These are phyloP conservation scores for Equus quagga DNA, from an alignment of 2,113 vertebrate species.

Conservation along the genomic window DNA sequence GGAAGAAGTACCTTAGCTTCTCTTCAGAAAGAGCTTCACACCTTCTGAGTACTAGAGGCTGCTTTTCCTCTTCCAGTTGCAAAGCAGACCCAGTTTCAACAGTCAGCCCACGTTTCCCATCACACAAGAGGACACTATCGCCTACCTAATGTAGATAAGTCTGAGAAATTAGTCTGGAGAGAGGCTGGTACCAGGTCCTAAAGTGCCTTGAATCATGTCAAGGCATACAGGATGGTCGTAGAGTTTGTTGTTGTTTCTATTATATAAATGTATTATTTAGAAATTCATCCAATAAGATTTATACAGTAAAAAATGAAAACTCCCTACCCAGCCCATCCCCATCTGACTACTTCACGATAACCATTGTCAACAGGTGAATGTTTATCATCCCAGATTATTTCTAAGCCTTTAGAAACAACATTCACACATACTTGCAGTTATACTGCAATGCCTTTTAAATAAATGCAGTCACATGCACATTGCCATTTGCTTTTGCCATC, in stretches of 20 bases:
- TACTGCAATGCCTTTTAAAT: background rate
- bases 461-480: background rate
- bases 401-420: background rate
- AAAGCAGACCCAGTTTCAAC: constrained; percentile 58
- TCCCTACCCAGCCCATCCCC: background rate
- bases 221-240: background rate
- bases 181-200: background rate
- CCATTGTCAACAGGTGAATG: background rate
- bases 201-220: constrained; percentile 23
- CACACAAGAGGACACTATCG: background rate
- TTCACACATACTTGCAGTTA: background rate
- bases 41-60: background rate
- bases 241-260: background rate
- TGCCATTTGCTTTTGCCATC: constrained; percentile 17
- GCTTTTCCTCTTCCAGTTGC: constrained; percentile 38
- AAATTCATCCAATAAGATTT: constrained; percentile 36
- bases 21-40: constrained; percentile 27
- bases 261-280: constrained; percentile 13
- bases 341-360: background rate
- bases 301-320: constrained; percentile 7
- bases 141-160: constrained; percentile 44
- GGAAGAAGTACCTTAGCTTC: background rate
- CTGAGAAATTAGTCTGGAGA: constrained; percentile 41
- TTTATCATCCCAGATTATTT: background rate
- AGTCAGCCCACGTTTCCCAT: background rate